Base-by-base conservation (phyloP, 2,113 vertebrate genomes). In the Aramus guarauna region DNA sequence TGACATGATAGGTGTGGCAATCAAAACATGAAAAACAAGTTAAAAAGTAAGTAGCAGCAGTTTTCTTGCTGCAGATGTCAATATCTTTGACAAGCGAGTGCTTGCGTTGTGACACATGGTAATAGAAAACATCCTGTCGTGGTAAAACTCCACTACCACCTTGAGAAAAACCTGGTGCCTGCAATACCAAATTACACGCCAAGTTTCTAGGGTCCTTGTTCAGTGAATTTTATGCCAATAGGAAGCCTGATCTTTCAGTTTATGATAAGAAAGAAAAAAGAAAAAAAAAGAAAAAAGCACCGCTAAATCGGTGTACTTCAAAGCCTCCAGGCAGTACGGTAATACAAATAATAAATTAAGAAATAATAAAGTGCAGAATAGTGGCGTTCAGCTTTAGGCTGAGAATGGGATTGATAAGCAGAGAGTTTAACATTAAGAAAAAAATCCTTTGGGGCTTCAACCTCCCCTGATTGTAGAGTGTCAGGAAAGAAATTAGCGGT, bases 401-500 rank as follows among this genome's bases (percentile, higher is more conserved):
- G 78, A 43, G 85, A 60, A 41, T 12, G 15, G 83, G 59, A 23
- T 52, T 64, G 78, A 84, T 84, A 95, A 96, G 92, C 52, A 85
- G 52, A 79, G 95, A 96, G 64, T 89, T 93, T 60, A 96, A 62
- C 92, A 64, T 41, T 89, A 93, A 92, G 50, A 13, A 30, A 87
- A 87, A 59, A 85, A 72, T 73, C 95, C 93, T 64, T 45, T 55
- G 83, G 80, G 96, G 81, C 68, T 93, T 94, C 92, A 85, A 11
- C 72, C 81, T 94, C 87, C 69, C 24, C 55, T 78, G 89, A 75
- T 66, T 89, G 81, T 78, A 43, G 94, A 96, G 82, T 55, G 73
- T 96, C 93, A 74, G 94, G 80, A n/a, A 95, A 59, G 77, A 32
- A 92, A 98, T 97, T 73, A 95, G 12, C 91, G 15, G 93, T 94